phyloP scores from a whole-genome alignment of 2,888 invertebrate genomes.

The Aspidiotus rigidus region DNA sequence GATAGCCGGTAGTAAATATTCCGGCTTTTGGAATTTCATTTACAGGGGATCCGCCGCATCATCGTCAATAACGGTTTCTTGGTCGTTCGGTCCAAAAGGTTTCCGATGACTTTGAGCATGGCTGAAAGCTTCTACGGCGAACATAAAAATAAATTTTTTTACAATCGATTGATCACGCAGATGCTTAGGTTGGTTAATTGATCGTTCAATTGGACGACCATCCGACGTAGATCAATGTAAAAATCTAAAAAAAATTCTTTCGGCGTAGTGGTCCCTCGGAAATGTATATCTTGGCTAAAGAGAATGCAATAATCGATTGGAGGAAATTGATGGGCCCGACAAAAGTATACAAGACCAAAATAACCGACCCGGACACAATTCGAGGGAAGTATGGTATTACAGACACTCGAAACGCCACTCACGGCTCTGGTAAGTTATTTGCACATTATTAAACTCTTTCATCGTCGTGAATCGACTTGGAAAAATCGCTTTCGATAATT shows the following conservation, averaged over 20 bases:
- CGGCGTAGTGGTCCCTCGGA: slow-evolving; percentile 57
- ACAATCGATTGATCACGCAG: slow-evolving; percentile 66
- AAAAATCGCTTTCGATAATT: not conserved
- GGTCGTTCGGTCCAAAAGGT: slow-evolving; percentile 59
- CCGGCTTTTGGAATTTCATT: slow-evolving; percentile 35
- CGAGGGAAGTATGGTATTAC: slow-evolving; percentile 79
- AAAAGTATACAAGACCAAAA: slow-evolving; percentile 71
- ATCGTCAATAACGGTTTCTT: slow-evolving; percentile 61
- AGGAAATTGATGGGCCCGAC: slow-evolving; percentile 80
- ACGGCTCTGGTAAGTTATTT: slow-evolving; percentile 71
- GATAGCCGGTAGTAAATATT: not conserved
- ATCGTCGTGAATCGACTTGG: not conserved
- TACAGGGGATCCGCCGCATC: slow-evolving; percentile 55
- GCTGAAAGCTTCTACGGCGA: slow-evolving; percentile 72
- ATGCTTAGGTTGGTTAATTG: slow-evolving; percentile 58
- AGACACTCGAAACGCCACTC: slow-evolving; percentile 88
- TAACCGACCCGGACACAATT: slow-evolving; percentile 65
- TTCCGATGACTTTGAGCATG: slow-evolving; percentile 52
- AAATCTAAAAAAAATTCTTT: not conserved
- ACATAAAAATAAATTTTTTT: slow-evolving; percentile 75
- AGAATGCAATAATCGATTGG: slow-evolving; percentile 71
- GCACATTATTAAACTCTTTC: not conserved
- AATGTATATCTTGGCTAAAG: slow-evolving; percentile 65
- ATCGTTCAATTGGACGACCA: not conserved
- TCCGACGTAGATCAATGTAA: not conserved